Base-by-base conservation (phyloP, 1,140 invertebrate species). In the Dolichoris vasculosae region DNA sequence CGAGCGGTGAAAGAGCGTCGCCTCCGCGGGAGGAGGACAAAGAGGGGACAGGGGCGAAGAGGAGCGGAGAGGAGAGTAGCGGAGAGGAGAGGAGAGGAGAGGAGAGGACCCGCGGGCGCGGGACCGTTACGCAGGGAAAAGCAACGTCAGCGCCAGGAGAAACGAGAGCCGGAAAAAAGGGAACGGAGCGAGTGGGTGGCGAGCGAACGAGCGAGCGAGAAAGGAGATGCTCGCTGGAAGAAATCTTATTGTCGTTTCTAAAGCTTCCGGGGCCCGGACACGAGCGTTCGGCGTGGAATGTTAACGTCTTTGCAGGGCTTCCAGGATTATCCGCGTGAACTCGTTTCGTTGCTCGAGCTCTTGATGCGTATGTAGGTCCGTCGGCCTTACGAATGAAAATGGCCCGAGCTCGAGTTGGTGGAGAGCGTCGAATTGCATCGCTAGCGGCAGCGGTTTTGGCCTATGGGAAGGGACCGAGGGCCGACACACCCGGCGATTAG, bases 231-330 rank as follows among this genome's bases (percentile, higher is more conserved):
- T 6, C n/a, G 26, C 40, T n/a, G 7, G n/a, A 32, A 32, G 20
- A 81, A 80, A 75, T 82, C 38, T 82, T 35, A 76, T 76, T 79
- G 78, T 86, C 79, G 84, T 67, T 86, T 81, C 51, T 85, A 85
- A 55, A 85, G 84, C 84, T 85, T 86, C 84, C 51, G 67, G 38
- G 84, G 26, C 9, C 26, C n/a, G 35, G 1, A 46, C 69, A 2
- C 17, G 75, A 40, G 32, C 46, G 46, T 20, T 63, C 15, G 17
- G 9, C 59, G 59, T 35, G 48, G 48, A 71, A 80, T 84, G 76
- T 63, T 84, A 84, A 84, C 73, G 76, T 35, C 23, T 73, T 38
- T 48, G 23, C 69, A 40, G 84, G 78, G 84, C 71, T 82, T 86
- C 83, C 67, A 71, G 83, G 83, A 85, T 85, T 85, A 85, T 80